Evolutionary conservation across 2,113 vertebrate species (phyloP), one percentile per base, ranked within the genome.

Genomic region (Pteronura brasiliensis): DNA sequence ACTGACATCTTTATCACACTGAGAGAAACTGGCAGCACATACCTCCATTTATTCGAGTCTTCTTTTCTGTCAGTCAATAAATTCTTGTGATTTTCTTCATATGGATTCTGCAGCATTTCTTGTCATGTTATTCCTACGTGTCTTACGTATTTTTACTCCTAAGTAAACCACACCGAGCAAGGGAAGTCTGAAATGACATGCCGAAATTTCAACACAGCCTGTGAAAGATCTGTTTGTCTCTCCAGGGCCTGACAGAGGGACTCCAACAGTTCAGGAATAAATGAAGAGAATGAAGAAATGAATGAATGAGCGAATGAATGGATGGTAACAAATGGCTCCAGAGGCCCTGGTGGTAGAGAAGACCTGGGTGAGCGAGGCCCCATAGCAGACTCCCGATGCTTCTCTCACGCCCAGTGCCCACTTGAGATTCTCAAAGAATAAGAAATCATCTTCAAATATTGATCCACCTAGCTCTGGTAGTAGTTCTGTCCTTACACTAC

Each of bases 51-150:
- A 55, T 47, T 71, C 13, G 25, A 55, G 31, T 69, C 79, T 88
- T 90, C 83, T 69, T 74, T 94, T 97, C 77, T 76, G 67, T 52
- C 80, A 93, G 88, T 94, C 13, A 59, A 47, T 88, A 96, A 18
- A 27, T 96, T 95, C 72, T 36, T 88, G 69, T 96, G 63, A 88
- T 96, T 95, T 95, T 92, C 90, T 76, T 92, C 95, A 90, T 85
- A 95, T 59, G 49, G 80, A 96, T 88, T 95, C 69, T 71, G 55
- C 47, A 97, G 81, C n/a, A 81, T 72, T 95, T 87, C 88, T 36
- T 86, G 52, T 84, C 95, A 65, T 27, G 25, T 15, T 90, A 93
- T 92, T 94, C 88, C 74, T 92, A 18, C 39, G n/a, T 59, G 15
- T 47, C 86, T 92, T 90, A 86, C 23, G 27, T 65, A 96, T 83